Base-by-base conservation (phyloP, 2,113 vertebrate species). In the Sminthopsis crassicaudata region DNA sequence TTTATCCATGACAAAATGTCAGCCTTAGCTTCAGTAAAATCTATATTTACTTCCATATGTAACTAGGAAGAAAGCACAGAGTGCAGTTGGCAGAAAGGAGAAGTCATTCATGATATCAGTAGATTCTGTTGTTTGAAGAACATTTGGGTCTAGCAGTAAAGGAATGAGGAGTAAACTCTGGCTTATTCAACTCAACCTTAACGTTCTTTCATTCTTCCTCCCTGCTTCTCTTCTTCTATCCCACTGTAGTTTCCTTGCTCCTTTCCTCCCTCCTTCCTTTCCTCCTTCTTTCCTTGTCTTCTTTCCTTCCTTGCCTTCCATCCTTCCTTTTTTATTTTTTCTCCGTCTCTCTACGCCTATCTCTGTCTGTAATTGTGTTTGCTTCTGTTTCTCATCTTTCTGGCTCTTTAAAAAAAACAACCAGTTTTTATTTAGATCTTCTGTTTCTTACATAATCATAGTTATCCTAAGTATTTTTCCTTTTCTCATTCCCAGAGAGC, bases 41-140 rank as follows among this genome's bases (percentile, higher is more conserved):
- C 36, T 19, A 19, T 76, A n/a, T 95, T 93, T 52, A 89, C 91
- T 94, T 88, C 93, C 94, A 95, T 94, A 97, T 96, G 94, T 96
- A 97, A 95, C 96, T 97, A 95, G 93, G 97, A 96, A 60, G 94
- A 92, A 95, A 93, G 92, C 93, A 94, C 36, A 22, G 42, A 96
- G 97, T 96, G 94, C 93, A 96, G 46, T 92, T 97, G 93, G 92
- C 94, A 97, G 96, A 97, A 94, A 94, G 96, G 89, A 84, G 88
- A 97, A 93, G n/a, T n/a, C 16, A 84, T 84, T 84, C 36, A 84
- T 84, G 16, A 36, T 42, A 84, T n/a, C 14, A 84, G 42, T 84
- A 42, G 67, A 84, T 27, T 27, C 55, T 57, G 55, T 57, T 57
- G 16, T 60, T 60, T 67, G 60, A 67, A n/a, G 11, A 67, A 67